phyloP scores from a whole-genome alignment of 2,888 invertebrate species.

The Idaea aversata region DNA sequence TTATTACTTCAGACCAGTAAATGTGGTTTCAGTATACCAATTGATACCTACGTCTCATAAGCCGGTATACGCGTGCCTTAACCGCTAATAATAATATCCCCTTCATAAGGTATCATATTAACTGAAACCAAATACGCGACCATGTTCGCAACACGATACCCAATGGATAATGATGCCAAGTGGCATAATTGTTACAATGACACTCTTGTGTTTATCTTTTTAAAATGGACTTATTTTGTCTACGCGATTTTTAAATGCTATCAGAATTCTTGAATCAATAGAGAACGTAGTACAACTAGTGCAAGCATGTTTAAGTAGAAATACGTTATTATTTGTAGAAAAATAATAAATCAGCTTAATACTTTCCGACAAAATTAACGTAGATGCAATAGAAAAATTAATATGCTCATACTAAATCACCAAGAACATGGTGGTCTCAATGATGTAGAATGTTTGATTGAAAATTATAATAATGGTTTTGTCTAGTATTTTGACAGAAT shows the following conservation, averaged over 20 bases:
- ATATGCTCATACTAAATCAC: no score
- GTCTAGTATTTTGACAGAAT: not conserved
- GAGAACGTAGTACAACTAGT: no score
- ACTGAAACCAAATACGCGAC: conserved; percentile 28
- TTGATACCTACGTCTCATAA: not conserved
- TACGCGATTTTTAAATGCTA: not conserved
- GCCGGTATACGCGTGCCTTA: conserved; percentile 24
- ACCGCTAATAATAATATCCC: conserved; percentile 23
- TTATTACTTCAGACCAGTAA: no score
- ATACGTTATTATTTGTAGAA: no score
- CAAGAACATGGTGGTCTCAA: no score
- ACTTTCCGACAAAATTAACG: no score
- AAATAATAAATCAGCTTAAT: no score
- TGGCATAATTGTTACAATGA: conserved; percentile 18
- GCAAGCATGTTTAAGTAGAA: no score
- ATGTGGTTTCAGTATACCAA: not conserved
- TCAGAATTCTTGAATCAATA: not conserved
- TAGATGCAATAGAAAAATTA: no score
- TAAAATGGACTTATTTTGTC: not conserved
- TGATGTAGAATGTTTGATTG: no score
- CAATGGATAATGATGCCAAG: conserved; percentile 26
- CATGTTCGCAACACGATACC: conserved; percentile 27
- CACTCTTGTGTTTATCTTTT: not conserved
- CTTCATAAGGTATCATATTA: conserved; percentile 26
- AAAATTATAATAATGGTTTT: no score